Percentiles rank a stretch among this genome's conserved stretches.
phyloP scores from a whole-genome alignment of 2,797 vertebrate species.

The Sciurus vulgaris region DNA sequence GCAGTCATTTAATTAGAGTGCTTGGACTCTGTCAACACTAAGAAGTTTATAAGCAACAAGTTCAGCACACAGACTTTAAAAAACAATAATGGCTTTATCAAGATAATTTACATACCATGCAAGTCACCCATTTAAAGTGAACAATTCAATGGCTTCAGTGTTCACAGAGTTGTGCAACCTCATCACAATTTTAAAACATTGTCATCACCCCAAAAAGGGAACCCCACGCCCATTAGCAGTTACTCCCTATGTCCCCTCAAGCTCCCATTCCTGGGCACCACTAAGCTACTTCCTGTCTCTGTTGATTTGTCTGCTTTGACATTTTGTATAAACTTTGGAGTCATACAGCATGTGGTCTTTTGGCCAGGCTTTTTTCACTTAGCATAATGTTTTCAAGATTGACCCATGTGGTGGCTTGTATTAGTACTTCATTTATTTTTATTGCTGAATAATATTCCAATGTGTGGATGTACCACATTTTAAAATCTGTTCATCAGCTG shows the following conservation, averaged over 20 bases:
- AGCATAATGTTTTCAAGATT: not conserved
- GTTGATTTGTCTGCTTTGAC: not conserved
- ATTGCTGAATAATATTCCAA: not conserved
- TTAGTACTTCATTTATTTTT: not conserved
- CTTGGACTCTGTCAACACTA: not conserved
- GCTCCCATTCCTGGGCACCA: not conserved
- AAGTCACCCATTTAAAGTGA: not conserved
- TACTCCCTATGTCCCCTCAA: not conserved
- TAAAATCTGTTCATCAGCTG: not conserved
- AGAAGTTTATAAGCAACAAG: not conserved
- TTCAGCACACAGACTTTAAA: not conserved
- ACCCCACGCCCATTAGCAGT: not conserved
- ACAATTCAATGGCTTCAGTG: not conserved
- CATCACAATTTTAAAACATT: not conserved
- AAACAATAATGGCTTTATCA: slow-evolving; percentile 23
- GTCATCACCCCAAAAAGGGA: not conserved
- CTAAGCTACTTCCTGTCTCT: not conserved
- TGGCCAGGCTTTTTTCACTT: not conserved
- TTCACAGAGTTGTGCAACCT: not conserved
- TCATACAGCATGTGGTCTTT: not conserved
- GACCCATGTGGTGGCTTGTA: not conserved
- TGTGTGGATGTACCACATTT: not conserved
- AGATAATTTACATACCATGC: not conserved
- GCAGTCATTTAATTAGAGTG: not conserved
- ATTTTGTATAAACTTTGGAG: not conserved